Evolutionary conservation across 2,113 vertebrate species (phyloP), one percentile per base, ranked within the genome.

Genomic region (Geothlypis trichas): DNA sequence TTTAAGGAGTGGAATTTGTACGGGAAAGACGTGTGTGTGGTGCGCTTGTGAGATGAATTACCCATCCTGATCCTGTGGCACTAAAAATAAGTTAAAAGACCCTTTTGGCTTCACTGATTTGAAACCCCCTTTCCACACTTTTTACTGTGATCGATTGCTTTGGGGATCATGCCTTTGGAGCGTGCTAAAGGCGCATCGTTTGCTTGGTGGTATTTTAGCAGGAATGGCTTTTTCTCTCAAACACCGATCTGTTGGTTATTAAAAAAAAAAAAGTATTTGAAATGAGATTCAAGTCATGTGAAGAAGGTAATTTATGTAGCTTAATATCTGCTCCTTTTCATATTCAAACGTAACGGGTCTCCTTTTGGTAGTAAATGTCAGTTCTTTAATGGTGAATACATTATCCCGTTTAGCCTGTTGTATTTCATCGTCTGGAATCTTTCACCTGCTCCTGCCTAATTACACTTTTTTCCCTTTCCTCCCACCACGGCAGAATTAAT

Each of bases 361-460:
- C 96, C 46, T 97, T 95, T 93, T 93, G 94, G 88, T 94, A 92
- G 69, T 97, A 95, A 95, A 96, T 67, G 86, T 92, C 91, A 92
- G 41, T 86, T 78, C 61, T 95, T 86, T 95, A 90, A 89, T 90
- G 88, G 88, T 90, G 95, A 96, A 94, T 94, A 90, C 93, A 84
- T 94, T 95, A 95, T 93, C 92, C 95, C 80, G 76, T 94, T 96
- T 94, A 93, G 92, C 88, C 92, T 82, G 92, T 96, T 95, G 95
- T 90, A 93, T 96, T 96, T 97, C 85, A 94, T 88, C 80, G 47
- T 93, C 92, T 96, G 95, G 90, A 95, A 74, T 96, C 72, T 94
- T 96, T 97, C 95, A 96, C 96, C 96, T 96, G 93, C 93, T 96
- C 90, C 88, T 96, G 90, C 90, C 73, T 95, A 94, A 95, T 96